Evolutionary conservation across 2,888 invertebrate genomes (phyloP).

Genomic region (Ganaspis brasiliensis): DNA sequence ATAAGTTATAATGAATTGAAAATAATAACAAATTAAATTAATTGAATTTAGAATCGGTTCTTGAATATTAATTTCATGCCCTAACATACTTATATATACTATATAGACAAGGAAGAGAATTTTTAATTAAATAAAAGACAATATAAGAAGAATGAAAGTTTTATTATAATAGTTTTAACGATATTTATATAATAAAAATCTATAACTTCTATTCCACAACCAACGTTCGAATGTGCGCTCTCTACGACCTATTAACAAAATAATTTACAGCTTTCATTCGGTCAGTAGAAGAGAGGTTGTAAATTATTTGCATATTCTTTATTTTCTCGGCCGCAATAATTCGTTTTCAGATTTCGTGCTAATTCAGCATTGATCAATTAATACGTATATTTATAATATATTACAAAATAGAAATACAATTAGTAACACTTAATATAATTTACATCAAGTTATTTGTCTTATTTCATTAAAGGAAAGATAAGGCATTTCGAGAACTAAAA

Average conservation of each 20-base stretch:
- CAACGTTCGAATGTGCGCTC: slow-evolving; percentile 73
- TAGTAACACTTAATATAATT: slow-evolving; percentile 74
- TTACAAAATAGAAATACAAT: slow-evolving; percentile 67
- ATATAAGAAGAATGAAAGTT: slow-evolving; percentile 48
- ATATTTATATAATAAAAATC: slow-evolving; percentile 78
- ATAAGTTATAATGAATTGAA: too few species aligned
- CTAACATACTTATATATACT: too few species aligned
- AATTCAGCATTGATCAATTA: slow-evolving; percentile 45
- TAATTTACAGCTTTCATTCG: slow-evolving; percentile 64
- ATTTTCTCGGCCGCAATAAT: slow-evolving; percentile 36
- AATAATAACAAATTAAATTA: too few species aligned
- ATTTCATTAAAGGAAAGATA: slow-evolving; percentile 49
- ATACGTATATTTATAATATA: slow-evolving; percentile 50
- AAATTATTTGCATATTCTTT: slow-evolving; percentile 55
- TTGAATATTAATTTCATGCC: too few species aligned
- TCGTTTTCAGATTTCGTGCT: slow-evolving; percentile 37
- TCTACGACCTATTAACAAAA: slow-evolving; percentile 61
- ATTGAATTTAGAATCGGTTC: too few species aligned
- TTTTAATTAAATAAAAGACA: neutral
- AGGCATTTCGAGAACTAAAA: slow-evolving; percentile 53
- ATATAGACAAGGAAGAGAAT: neutral
- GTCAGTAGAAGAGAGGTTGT: slow-evolving; percentile 56
- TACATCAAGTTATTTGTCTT: slow-evolving; percentile 72
- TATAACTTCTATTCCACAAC: slow-evolving; percentile 78
- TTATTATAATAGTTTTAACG: slow-evolving; percentile 78